Percentiles rank a stretch among this genome's conserved stretches.
These are phyloP conservation scores for Alviniconcha strummeri DNA, from an alignment of 2,888 invertebrate genomes.

Conservation along the genomic window DNA sequence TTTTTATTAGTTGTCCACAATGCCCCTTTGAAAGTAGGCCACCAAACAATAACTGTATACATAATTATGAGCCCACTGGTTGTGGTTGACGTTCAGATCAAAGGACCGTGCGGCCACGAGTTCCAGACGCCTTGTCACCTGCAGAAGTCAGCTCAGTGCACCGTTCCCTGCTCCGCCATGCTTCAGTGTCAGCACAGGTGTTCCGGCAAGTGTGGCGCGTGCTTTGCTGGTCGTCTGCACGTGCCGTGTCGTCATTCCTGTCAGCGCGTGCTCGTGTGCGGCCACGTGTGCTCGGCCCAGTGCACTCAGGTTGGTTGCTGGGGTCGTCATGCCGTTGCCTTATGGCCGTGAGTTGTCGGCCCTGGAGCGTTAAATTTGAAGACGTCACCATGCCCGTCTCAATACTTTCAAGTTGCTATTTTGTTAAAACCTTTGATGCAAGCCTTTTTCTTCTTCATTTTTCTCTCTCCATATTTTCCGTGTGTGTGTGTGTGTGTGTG, in stretches of 20 bases:
- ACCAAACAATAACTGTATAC: no score
- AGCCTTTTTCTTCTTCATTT: not conserved
- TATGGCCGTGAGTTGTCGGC: no score
- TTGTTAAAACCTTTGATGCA: not conserved
- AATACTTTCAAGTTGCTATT: no score
- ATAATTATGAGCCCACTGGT: no score
- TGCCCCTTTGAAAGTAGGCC: not conserved
- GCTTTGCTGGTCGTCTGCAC: slow-evolving; percentile 37
- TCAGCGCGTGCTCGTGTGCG: slow-evolving; percentile 29
- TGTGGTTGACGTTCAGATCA: slow-evolving; percentile 22
- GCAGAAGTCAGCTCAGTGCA: slow-evolving; percentile 49
- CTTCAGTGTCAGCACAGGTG: slow-evolving; percentile 77
- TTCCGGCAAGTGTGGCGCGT: slow-evolving; percentile 74
- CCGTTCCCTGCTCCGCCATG: slow-evolving; percentile 46
- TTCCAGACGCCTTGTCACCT: slow-evolving; percentile 40
- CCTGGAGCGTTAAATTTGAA: no score
- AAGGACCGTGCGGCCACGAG: slow-evolving; percentile 47
- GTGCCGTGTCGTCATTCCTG: slow-evolving; percentile 29
- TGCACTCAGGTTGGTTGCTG: slow-evolving; percentile 23
- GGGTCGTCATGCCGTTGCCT: no score
- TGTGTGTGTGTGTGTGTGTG: slow-evolving; percentile 7
- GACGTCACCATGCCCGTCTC: no score
- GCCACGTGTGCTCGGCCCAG: slow-evolving; percentile 24
- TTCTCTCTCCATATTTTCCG: not conserved
- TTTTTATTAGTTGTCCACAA: no score